Evolutionary conservation across 2,113 vertebrate genomes (phyloP).

Genomic region (Tretioscincus oriximinensis): DNA sequence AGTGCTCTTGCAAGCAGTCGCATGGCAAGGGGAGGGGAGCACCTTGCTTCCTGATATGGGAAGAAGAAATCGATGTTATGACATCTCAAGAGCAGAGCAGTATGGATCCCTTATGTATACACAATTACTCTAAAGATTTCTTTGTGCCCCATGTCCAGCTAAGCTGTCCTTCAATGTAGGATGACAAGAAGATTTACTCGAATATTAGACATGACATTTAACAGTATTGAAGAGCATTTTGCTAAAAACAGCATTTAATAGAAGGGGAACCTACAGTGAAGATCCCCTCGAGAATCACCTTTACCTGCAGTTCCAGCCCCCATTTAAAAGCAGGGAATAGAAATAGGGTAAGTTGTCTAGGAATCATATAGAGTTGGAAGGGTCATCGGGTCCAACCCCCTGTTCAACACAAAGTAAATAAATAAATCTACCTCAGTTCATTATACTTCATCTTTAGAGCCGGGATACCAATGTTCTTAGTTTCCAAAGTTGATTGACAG

Average conservation of each 20-base stretch:
- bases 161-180: neutral
- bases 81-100: slow-evolving; percentile 28
- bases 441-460: too few species aligned
- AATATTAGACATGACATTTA: slow-evolving; percentile 20
- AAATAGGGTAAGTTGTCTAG: too few species aligned
- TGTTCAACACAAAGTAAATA: too few species aligned
- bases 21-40: neutral
- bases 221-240: slow-evolving; percentile 5
- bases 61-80: neutral
- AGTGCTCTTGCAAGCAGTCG: neutral
- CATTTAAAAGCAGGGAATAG: too few species aligned
- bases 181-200: neutral
- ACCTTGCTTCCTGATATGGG: neutral
- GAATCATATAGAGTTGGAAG: too few species aligned
- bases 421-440: too few species aligned
- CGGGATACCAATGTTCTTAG: too few species aligned
- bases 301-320: too few species aligned
- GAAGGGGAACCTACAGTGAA: neutral
- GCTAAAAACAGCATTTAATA: slow-evolving; percentile 10
- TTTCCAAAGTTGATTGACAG: too few species aligned
- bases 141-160: neutral
- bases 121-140: neutral
- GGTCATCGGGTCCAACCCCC: too few species aligned
- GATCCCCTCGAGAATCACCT: neutral
- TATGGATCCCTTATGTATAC: slow-evolving; percentile 9